phyloP scores from a whole-genome alignment of 1,140 invertebrate genomes.

The Psix sp. region DNA sequence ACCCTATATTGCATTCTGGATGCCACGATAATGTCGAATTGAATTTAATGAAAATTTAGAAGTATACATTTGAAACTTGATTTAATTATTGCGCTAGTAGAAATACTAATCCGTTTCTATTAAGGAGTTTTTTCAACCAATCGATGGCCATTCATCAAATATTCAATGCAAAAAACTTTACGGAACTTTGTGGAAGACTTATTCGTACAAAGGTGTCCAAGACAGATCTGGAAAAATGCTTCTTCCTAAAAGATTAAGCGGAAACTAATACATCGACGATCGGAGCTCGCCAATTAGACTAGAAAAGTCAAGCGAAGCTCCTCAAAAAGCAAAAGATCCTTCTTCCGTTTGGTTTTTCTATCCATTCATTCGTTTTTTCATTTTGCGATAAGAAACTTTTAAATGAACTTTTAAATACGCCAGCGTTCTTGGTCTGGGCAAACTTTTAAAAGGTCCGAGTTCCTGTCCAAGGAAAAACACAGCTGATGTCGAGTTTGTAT shows the following conservation, averaged over 20 bases:
- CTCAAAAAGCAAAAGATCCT: constrained; percentile 27
- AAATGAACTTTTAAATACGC: constrained; percentile 62
- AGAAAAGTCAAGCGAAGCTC: constrained; percentile 49
- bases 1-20: no score
- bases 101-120: no score
- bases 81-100: no score
- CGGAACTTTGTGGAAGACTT: not conserved
- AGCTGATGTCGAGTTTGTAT: constrained; percentile 50
- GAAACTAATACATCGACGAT: constrained; percentile 41
- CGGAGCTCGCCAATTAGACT: constrained; percentile 47
- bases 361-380: constrained; percentile 41
- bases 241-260: constrained; percentile 32
- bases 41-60: no score
- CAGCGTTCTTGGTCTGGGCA: constrained; percentile 28
- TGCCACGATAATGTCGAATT: no score
- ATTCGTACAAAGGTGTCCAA: constrained; percentile 4
- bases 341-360: constrained; percentile 13
- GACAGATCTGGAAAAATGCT: constrained; percentile 13
- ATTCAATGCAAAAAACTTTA: no score
- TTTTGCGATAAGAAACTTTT: constrained; percentile 53
- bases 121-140: no score
- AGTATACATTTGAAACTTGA: no score
- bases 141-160: no score
- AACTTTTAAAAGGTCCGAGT: constrained; percentile 61
- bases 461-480: constrained; percentile 54